Base-by-base conservation (phyloP, 35 echinoderm and acorn worm genomes). In the Strongylocentrotus purpuratus region DNA sequence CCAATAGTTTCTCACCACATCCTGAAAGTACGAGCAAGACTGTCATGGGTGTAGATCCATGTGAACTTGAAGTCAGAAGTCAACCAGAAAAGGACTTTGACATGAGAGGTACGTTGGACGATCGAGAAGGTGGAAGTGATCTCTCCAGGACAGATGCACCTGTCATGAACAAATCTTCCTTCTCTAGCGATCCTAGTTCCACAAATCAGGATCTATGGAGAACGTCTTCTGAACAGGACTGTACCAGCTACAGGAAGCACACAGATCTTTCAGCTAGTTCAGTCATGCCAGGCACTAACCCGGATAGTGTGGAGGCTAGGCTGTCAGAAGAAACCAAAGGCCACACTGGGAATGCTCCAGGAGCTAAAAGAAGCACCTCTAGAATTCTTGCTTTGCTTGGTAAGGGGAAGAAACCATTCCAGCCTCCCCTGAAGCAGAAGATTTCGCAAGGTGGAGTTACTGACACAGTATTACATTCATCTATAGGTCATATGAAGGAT, bases 361-460 rank as follows among this genome's bases (percentile, higher is more conserved):
- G 45, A 20, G 65, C 92, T 14, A 98, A 96, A 85, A 95, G 97
- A 48, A 96, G 95, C 61, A 90, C 96, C 25, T 96, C 95, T 31
- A 96, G 96, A 88, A 98, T 98, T 52, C 95, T 98, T 47, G 97
- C 96, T 47, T 90, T 98, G 15, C 96, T 98, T 22, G 96, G 97
- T n/a, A 98, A 95, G 50, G 94, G 95, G 31, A 95, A 90, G 10
- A 91, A 87, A 28, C 87, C 87, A 13, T 96, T 98, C 47, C 96
- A 98, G 48, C 96, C 96, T 32, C 97, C 97, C 45, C 9, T 98
- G 25, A 98, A 98, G 90, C 94, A 95, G 88, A 93, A 47, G 4
- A 46, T 7, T 45, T 20, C 87, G 4, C 45, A 45, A 89, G 33
- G 18, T 31, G 33, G 28, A 7, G 86, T 32, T 87, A 14, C 86